Percentiles rank a stretch among this genome's conserved stretches.
These are phyloP conservation scores for Micoletzkya japonica DNA, from an alignment of 2,888 invertebrate genomes.

Conservation along the genomic window DNA sequence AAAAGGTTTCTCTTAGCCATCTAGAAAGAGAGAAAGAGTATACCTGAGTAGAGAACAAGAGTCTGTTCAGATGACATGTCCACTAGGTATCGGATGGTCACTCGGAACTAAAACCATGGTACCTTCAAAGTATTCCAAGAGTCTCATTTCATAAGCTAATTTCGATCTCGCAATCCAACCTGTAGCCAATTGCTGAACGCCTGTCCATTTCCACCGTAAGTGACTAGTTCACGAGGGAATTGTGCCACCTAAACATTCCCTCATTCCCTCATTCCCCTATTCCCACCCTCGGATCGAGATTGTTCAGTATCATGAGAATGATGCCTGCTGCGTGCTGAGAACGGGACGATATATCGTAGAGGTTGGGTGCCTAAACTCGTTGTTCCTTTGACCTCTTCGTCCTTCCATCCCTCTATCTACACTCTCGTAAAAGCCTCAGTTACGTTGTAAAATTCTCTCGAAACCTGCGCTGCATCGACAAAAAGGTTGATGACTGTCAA, in stretches of 20 bases:
- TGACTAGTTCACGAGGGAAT: conserved; percentile 72
- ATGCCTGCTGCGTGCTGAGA: conserved; percentile 68
- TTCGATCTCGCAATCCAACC: background rate
- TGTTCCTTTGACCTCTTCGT: no score
- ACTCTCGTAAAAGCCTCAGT: background rate
- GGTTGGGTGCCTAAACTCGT: conserved; percentile 39
- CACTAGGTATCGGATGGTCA: conserved; percentile 70
- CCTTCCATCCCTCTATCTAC: conserved; percentile 5
- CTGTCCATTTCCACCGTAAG: conserved; percentile 74
- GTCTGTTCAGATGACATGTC: conserved; percentile 71
- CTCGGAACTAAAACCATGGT: conserved; percentile 68
- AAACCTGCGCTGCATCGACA: background rate
- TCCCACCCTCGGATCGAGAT: conserved; percentile 72
- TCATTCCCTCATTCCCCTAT: conserved; percentile 12
- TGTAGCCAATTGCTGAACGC: conserved; percentile 71
- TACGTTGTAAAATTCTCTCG: background rate
- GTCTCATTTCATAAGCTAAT: background rate
- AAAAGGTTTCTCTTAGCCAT: no score
- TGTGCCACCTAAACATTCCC: conserved; percentile 60
- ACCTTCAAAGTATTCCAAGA: background rate
- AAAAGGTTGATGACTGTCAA: no score
- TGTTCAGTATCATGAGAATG: conserved; percentile 74
- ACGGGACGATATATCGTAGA: conserved; percentile 50
- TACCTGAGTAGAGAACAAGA: conserved; percentile 70
- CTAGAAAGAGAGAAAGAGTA: no score